Base-by-base conservation (phyloP, 2,888 invertebrate genomes). In the Nomada ruficornis region DNA sequence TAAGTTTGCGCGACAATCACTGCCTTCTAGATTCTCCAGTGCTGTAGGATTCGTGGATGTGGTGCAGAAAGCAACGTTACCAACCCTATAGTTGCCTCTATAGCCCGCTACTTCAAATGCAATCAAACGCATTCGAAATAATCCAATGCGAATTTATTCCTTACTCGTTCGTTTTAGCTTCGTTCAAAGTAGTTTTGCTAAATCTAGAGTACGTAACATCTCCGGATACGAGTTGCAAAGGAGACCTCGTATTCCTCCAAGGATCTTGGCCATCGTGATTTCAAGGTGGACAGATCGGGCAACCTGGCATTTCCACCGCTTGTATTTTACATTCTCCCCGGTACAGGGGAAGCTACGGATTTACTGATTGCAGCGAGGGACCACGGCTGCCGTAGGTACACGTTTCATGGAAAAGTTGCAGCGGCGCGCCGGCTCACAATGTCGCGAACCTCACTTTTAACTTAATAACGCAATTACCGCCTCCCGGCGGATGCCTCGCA, bases 381-480 rank as follows among this genome's bases (percentile, higher is more conserved):
- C 57, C 36, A 18, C 44, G 60, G 62, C 74, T 60, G 67, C 65
- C 36, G 73, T 77, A 23, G 59, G 57, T 77, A 52, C 79, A 42
- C 63, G 59, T 81, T 71, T 71, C 77, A 67, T 67, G 77, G 65
- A 80, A 72, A 72, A 73, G 65, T 64, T 71, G 47, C 4, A 20
- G 47, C 60, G 68, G 44, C 57, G 47, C 60, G 68, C 26, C 57
- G 20, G 70, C 36, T 7, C 36, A 7, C 76, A 83, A 84, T 88
- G 88, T 88, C 86, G 89, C 88, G 88, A 86, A 90, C 91, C 91
- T 89, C 86, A 79, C 90, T 91, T 89, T 91, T 90, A 89, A 89
- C 90, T 88, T 91, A 91, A 91, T 91, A 91, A 91, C 89, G 91
- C 91, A 91, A 91, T 91, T 91, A 91, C 90, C 77, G 87, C 84